phyloP scores from a whole-genome alignment of 2,113 vertebrate species.

The Rhea pennata region DNA sequence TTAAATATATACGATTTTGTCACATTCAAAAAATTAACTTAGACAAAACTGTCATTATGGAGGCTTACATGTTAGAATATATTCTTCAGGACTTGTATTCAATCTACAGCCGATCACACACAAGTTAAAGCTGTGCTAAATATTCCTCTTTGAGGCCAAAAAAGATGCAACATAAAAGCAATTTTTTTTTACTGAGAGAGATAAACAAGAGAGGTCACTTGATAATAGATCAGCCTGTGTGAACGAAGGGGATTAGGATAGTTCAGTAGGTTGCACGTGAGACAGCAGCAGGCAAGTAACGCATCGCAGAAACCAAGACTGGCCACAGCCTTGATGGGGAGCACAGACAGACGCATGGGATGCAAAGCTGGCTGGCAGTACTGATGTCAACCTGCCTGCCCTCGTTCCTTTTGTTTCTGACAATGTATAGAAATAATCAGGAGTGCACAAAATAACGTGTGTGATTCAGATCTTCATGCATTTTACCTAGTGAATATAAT shows the following conservation, averaged over 20 bases:
- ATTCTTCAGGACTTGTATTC: not conserved
- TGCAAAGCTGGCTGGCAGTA: not conserved
- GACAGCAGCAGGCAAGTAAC: not conserved
- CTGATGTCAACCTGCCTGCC: not conserved
- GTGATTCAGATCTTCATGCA: not conserved
- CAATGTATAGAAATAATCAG: not conserved
- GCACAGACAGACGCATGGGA: not conserved
- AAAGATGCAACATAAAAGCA: not conserved
- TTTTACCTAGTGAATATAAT: not conserved
- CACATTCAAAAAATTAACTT: not conserved
- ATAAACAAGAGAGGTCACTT: not conserved
- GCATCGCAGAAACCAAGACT: not conserved
- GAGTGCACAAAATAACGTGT: not conserved
- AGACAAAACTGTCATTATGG: not conserved
- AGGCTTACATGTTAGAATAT: not conserved
- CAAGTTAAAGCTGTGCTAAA: not conserved
- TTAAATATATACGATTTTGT: not conserved
- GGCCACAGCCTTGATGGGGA: not conserved
- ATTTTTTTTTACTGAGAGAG: not conserved
- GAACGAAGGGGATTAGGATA: not conserved
- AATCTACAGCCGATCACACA: not conserved
- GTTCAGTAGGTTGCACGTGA: not conserved
- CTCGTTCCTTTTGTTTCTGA: not conserved
- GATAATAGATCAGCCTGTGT: too few relatives aligned
- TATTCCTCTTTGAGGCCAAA: not conserved